A percentile compares a stretch with the other conserved stretches of the same genome.
These are phyloP conservation scores for Meles meles DNA, from an alignment of 2,113 vertebrate species.

Conservation along the genomic window DNA sequence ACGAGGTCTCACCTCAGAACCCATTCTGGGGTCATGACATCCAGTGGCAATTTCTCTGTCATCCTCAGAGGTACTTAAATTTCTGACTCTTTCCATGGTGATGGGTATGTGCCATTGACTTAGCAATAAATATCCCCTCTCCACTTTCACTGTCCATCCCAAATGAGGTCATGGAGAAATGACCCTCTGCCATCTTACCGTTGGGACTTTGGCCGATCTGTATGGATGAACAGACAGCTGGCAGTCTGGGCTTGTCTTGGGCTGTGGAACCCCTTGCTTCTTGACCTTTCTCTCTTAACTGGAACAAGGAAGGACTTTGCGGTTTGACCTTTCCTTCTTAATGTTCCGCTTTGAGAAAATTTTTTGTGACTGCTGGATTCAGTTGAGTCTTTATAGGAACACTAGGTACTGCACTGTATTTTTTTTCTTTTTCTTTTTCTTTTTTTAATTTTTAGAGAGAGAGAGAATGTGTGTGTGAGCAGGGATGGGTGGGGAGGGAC, in stretches of 20 bases:
- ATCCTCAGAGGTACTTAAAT: background rate
- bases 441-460: too few relatives aligned
- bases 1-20: background rate
- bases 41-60: background rate
- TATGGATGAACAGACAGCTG: background rate
- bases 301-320: background rate
- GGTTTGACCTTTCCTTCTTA: background rate
- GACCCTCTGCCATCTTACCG: background rate
- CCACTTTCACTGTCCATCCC: background rate
- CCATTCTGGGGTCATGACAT: background rate
- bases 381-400: background rate
- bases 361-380: background rate
- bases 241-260: background rate
- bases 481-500: too few relatives aligned
- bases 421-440: background rate
- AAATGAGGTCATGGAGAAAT: background rate
- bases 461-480: too few relatives aligned
- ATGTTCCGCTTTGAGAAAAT: background rate
- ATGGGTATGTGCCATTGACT: background rate
- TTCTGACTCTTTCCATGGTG: background rate
- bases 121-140: background rate
- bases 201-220: background rate
- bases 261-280: background rate
- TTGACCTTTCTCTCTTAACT: background rate
- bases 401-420: background rate